A percentile compares a stretch with the other conserved stretches of the same genome.
These are phyloP conservation scores for Falco novaeseelandiae DNA, from an alignment of 2,797 vertebrate species.

Conservation along the genomic window DNA sequence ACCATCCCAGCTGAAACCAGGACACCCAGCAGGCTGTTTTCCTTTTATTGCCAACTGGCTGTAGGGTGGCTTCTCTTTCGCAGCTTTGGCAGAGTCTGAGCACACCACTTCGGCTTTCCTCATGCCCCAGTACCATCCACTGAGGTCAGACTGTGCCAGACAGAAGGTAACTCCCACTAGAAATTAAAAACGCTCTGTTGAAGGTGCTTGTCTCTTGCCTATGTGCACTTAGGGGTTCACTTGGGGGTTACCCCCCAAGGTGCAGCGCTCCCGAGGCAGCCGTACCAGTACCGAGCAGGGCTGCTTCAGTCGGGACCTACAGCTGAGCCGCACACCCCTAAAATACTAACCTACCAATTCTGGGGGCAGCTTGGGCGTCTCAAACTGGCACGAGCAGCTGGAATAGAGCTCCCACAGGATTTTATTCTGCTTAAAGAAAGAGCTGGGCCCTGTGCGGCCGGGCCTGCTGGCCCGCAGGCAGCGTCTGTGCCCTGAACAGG, in stretches of 20 bases:
- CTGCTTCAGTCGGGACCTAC: accelerated
- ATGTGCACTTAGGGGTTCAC: accelerated
- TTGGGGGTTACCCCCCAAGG: no score
- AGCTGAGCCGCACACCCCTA: neutral
- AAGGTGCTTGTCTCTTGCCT: accelerated
- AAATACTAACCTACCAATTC: neutral
- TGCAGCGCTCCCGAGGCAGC: neutral
- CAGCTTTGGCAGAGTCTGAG: neutral
- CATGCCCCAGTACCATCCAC: accelerated
- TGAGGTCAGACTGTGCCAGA: neutral
- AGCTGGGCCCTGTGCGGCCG: accelerated
- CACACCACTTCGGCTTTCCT: neutral
- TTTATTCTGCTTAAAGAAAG: neutral
- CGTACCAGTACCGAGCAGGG: neutral
- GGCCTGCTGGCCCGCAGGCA: no score
- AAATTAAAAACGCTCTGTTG: neutral
- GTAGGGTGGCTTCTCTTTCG: neutral
- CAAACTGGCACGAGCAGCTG: neutral
- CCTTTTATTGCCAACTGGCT: neutral
- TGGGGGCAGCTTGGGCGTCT: no score
- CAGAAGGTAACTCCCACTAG: neutral
- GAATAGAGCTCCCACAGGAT: accelerated
- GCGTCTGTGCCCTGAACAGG: neutral
- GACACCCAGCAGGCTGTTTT: neutral
- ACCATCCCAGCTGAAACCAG: no score